Conservation (phyloP, 2,797 vertebrate species). For the Enteromius thamalakanensis region DNA sequence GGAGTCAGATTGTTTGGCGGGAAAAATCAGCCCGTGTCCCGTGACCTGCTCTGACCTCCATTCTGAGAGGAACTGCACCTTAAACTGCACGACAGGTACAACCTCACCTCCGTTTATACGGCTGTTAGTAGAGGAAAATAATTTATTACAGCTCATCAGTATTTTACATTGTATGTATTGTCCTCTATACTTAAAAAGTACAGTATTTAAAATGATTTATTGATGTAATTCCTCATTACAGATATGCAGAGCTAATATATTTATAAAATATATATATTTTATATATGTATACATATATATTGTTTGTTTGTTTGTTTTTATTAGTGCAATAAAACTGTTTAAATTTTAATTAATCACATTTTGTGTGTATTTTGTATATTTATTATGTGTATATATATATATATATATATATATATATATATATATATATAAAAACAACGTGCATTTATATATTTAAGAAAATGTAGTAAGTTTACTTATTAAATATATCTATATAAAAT, state of each 20-base stretch:
- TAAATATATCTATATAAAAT: no score
- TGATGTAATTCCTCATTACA: not conserved
- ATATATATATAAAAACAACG: no score
- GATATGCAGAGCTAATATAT: not conserved
- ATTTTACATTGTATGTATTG: not conserved
- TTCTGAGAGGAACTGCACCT: constrained; percentile 73
- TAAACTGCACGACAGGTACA: constrained; percentile 78
- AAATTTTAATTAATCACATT: no score
- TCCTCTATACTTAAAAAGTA: not conserved
- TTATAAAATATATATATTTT: not conserved
- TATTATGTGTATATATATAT: not conserved
- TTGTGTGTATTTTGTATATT: no score
- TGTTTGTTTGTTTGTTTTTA: no score
- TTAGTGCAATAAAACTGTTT: no score
- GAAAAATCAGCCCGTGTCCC: constrained; percentile 75
- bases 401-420: no score
- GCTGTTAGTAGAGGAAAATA: not conserved
- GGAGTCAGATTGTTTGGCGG: constrained; percentile 74
- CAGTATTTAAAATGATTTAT: not conserved
- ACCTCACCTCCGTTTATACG: not conserved
- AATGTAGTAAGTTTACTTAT: no score
- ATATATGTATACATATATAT: no score
- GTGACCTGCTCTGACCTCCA: constrained; percentile 79
- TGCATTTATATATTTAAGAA: no score
- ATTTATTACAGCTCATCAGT: not conserved